A percentile compares a stretch with the other conserved stretches of the same genome.
Evolutionary conservation across 2,888 invertebrate species (phyloP).

Genomic region (Pomacea canaliculata): DNA sequence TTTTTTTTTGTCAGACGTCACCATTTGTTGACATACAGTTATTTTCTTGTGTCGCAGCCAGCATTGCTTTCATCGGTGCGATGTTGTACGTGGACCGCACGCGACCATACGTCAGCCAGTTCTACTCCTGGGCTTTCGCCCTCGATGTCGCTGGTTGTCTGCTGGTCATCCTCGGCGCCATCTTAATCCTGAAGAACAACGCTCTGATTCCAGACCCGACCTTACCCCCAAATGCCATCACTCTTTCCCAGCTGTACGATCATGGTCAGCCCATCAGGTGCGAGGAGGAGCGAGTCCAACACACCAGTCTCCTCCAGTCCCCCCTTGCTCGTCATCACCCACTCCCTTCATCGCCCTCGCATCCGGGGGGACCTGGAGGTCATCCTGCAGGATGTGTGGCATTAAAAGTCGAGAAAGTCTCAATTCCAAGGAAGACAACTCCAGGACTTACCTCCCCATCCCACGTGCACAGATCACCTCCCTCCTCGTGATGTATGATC

Average conservation of each 20-base stretch:
- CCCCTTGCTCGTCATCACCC: too few species aligned
- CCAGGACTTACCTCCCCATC: too few species aligned
- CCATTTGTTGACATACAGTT: not conserved
- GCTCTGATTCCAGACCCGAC: not conserved
- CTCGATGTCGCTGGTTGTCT: slow-evolving; percentile 15
- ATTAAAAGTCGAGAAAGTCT: too few species aligned
- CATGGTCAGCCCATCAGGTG: not conserved
- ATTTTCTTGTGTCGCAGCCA: not conserved
- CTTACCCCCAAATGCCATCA: not conserved
- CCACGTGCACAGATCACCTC: too few species aligned
- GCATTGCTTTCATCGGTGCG: slow-evolving; percentile 4
- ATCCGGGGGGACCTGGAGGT: too few species aligned
- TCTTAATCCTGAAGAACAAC: slow-evolving; percentile 6
- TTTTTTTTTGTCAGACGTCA: too few species aligned
- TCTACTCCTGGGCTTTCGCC: slow-evolving; percentile 12
- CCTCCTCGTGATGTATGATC: too few species aligned
- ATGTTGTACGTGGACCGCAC: slow-evolving; percentile 11
- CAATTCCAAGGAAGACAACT: too few species aligned
- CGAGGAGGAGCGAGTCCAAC: too few species aligned
- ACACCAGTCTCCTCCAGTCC: too few species aligned
- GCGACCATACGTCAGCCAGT: not conserved
- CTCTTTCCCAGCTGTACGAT: not conserved
- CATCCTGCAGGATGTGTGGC: too few species aligned
- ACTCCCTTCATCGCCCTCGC: too few species aligned
- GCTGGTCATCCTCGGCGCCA: slow-evolving; percentile 1